Base-by-base conservation (phyloP, 2,888 invertebrate genomes). In the Julus scandinavius region DNA sequence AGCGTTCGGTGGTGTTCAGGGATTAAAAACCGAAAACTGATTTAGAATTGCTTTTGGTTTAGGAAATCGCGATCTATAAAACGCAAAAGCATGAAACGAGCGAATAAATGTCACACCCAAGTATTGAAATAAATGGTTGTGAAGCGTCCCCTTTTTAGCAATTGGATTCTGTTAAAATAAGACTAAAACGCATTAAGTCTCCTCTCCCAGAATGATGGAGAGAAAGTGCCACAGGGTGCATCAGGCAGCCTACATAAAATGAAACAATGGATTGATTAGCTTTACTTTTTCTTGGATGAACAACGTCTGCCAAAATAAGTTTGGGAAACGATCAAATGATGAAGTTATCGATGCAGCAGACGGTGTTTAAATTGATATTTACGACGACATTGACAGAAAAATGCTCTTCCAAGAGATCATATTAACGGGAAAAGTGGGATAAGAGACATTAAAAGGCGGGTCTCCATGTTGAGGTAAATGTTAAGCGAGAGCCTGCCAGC, bases 41-140 rank as follows among this genome's bases (percentile, higher is more conserved):
- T 72, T 72, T 29, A 20, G 72, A 72, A 72, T 72, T 72, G 72
- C 72, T 72, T 72, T 72, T 29, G 72, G 72, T 72, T 72, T 7
- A 7, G 72, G 72, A 29, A 72, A 72, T 72, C 72, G 29, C n/a
- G 29, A 72, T 72, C 72, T 11, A 72, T 72, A 72, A 72, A 72
- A 72, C 72, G 72, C 72, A 29, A 72, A 72, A 72, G 72, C 72
- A 20, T 72, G 72, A 72, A 72, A 72, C 72, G 72, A 72, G 72
- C 72, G 72, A 72, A 72, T 72, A 72, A 72, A 72, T 11, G 72
- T 72, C 72, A 72, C 72, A 29, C 72, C 72, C 72, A 72, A 72
- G 72, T 72, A 72, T 72, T 72, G 72, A 72, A 72, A 72, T 72
- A 72, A 72, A 72, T 72, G 72, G 72, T 72, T 72, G 72, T 72